Evolutionary conservation across 1,140 invertebrate species (phyloP), one percentile per base, ranked within the genome.

Genomic region (Dendroctonus valens): DNA sequence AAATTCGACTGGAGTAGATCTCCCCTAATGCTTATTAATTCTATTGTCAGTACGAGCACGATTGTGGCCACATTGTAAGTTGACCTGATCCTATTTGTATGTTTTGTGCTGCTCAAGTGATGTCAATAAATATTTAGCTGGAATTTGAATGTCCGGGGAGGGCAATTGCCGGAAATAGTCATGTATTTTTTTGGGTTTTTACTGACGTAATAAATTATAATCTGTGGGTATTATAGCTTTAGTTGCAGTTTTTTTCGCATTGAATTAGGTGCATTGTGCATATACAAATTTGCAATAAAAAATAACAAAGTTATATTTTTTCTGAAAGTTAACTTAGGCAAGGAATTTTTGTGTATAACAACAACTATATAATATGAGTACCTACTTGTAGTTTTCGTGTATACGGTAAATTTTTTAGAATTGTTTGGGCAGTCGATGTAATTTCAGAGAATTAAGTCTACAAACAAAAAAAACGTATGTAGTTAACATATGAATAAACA

Each of bases 41-140:
- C 67, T 51, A 73, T 72, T 72, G 71, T 66, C 49, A 67, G 62
- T 69, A 66, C 48, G 59, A 65, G 66, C 61, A 71, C 70, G 69
- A 65, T 73, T 65, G 67, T 73, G 69, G 67, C 71, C 71, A 73
- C 71, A 73, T 69, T 73, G 71, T 71, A 69, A 73, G 58, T 67
- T 73, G 70, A 73, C 70, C 71, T 73, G 64, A 73, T 73, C 71
- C 71, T 73, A 73, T 73, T 73, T 73, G 71, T 73, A 70, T 65
- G 69, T 71, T 73, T 73, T 73, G 71, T 73, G 57, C 70, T 59
- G 59, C 53, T 68, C 60, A 65, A 65, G 68, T 71, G 69, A 63
- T 60, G 70, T 73, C 70, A 69, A 73, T 73, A 73, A 71, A 71
- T 69, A 71, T 73, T 71, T 71, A 69, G 57, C 59, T 65, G 48